Base-by-base conservation (phyloP, 2,797 vertebrate species). In the Rhinogobio ventralis region DNA sequence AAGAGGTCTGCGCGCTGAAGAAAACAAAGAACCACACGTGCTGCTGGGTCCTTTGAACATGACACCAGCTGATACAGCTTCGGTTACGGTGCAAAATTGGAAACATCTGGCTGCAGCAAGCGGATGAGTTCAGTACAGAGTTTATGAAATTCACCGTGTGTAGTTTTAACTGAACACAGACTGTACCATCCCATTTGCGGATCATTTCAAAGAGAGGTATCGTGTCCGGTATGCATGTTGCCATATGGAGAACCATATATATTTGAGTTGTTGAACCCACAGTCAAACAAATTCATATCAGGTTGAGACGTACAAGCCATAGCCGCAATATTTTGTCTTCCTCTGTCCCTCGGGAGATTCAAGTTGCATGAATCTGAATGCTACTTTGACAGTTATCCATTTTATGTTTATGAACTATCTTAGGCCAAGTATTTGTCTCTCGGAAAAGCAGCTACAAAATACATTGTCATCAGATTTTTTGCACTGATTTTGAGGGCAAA, bases 41-140 rank as follows among this genome's bases (percentile, higher is more conserved):
- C 92, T 93, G 91, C 90, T 93, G 80, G 66, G 87, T 82, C 81
- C 92, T 93, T 93, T 94, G 92, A 95, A 94, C 92, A 93, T 85
- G 91, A 93, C 88, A 92, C 92, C 90, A 84, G 90, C 88, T 91
- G 93, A 93, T 92, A 92, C 90, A 91, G 88, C 85, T 69, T 85
- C 79, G 73, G 86, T 84, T 87, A 87, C 49, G 81, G 89, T 90
- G 91, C 85, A 85, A 91, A 91, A 94, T 93, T 91, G 81, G 91
- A 92, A 95, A 92, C 93, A 94, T 87, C 91, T 94, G 94, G 76
- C 10, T 19, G 82, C 69, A 53, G 66, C 45, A 42, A 83, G 85
- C 51, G 36, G 78, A 83, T 23, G 71, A 74, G 82, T 87, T 86
- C 85, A 80, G 79, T n/a, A 20, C 66, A 75, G 77, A 82, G 86